A percentile compares a stretch with the other conserved stretches of the same genome.
phyloP scores from a whole-genome alignment of 2,888 invertebrate species.

The Eilema sororculum region DNA sequence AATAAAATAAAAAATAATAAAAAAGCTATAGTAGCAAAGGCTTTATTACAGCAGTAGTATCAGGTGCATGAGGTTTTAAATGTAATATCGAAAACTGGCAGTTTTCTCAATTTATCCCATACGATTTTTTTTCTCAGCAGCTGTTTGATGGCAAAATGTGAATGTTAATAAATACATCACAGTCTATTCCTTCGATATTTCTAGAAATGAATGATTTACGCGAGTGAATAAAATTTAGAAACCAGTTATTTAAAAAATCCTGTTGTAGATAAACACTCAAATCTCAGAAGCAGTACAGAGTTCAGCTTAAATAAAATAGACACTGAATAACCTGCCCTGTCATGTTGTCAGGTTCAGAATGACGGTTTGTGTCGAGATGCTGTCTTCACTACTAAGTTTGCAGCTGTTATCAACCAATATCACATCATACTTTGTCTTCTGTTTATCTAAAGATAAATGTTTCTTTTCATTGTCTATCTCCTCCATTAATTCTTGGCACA shows the following conservation, averaged over 20 bases:
- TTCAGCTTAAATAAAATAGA: background rate
- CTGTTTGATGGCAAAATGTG: background rate
- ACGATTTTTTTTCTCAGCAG: background rate
- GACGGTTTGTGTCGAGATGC: too few species aligned
- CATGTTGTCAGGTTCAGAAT: background rate
- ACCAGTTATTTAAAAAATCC: background rate
- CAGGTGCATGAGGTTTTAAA: background rate
- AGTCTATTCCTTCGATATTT: background rate
- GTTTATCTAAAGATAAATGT: too few species aligned
- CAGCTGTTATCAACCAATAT: background rate
- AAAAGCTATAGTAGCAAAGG: background rate
- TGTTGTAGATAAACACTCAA: background rate
- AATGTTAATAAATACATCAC: background rate
- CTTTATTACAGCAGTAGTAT: background rate
- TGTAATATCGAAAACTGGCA: background rate
- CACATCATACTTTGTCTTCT: background rate
- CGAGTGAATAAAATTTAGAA: background rate
- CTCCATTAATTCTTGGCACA: too few species aligned
- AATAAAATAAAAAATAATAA: background rate
- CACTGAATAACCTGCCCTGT: background rate
- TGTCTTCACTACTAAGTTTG: too few species aligned
- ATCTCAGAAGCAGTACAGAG: background rate
- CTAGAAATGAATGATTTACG: background rate
- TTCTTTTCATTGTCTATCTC: too few species aligned
- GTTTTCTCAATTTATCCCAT: background rate